A percentile compares a stretch with the other conserved stretches of the same genome.
Conservation (phyloP, 1,140 invertebrate species). For the Pseudomyrmex concolor region DNA sequence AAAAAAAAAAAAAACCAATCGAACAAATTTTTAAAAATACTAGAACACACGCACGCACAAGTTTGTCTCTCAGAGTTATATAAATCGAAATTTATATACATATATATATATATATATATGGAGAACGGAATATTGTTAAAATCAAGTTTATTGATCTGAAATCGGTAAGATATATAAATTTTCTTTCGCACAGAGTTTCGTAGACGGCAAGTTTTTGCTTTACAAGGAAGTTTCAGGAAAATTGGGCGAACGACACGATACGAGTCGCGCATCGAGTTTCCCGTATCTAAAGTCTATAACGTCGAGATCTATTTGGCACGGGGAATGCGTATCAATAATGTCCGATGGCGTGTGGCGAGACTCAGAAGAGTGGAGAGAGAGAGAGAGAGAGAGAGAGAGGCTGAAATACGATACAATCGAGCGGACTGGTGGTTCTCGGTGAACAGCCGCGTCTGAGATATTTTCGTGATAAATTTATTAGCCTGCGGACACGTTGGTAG, state of each 20-base stretch:
- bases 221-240: slow-evolving; percentile 18
- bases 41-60: no score
- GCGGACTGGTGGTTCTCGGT: slow-evolving; percentile 36
- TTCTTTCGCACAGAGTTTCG: neutral
- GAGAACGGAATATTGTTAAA: no score
- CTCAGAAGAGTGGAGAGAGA: neutral
- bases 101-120: neutral
- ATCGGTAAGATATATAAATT: neutral
- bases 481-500: neutral
- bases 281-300: slow-evolving; percentile 51
- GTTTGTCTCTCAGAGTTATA: no score
- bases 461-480: slow-evolving; percentile 59
- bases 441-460: slow-evolving; percentile 16
- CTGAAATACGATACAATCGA: slow-evolving; percentile 59
- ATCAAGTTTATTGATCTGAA: no score
- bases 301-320: slow-evolving; percentile 47
- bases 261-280: slow-evolving; percentile 56
- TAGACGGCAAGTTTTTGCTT: neutral
- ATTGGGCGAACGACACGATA: slow-evolving; percentile 36
- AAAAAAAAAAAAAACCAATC: no score
- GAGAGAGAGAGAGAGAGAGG: neutral
- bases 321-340: slow-evolving; percentile 57
- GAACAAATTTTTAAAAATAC: no score
- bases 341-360: slow-evolving; percentile 38
- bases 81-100: no score